phyloP scores from a whole-genome alignment of 2,113 vertebrate species.

The Balaeniceps rex region DNA sequence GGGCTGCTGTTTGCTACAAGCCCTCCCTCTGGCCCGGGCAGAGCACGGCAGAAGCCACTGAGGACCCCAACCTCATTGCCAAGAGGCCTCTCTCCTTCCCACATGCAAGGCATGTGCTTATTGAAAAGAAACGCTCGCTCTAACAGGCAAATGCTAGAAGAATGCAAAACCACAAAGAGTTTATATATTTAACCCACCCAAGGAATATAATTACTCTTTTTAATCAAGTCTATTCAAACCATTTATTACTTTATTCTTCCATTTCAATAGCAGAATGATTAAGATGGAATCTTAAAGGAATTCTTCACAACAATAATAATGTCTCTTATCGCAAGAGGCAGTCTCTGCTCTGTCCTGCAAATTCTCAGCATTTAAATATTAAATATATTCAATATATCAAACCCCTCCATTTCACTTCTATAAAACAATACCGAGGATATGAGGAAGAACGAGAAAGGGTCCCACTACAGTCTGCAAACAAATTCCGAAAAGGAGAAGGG shows the following conservation, averaged over 20 bases:
- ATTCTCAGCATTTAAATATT: slow-evolving; percentile 63
- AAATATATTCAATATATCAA: slow-evolving; percentile 57
- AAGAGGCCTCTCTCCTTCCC: neutral
- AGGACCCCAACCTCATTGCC: neutral
- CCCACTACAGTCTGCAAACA: slow-evolving; percentile 33
- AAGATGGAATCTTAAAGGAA: slow-evolving; percentile 74
- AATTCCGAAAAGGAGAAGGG: slow-evolving; percentile 2
- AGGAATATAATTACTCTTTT: slow-evolving; percentile 73
- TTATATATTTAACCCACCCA: slow-evolving; percentile 64
- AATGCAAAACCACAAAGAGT: slow-evolving; percentile 51
- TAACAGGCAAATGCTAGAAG: slow-evolving; percentile 9
- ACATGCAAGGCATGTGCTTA: neutral
- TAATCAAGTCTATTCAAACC: slow-evolving; percentile 74
- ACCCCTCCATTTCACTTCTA: slow-evolving; percentile 37
- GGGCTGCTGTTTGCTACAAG: neutral
- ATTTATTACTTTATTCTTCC: slow-evolving; percentile 74
- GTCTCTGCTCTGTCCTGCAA: slow-evolving; percentile 63
- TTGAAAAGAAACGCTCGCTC: neutral
- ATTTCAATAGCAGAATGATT: slow-evolving; percentile 71
- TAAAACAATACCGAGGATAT: slow-evolving; percentile 41
- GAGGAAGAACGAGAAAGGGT: slow-evolving; percentile 24
- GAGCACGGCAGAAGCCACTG: neutral
- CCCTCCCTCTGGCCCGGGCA: neutral
- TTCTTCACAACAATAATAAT: slow-evolving; percentile 70
- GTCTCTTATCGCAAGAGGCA: slow-evolving; percentile 65